Evolutionary conservation across 2,113 vertebrate genomes (phyloP).

Genomic region (Grammomys surdaster): DNA sequence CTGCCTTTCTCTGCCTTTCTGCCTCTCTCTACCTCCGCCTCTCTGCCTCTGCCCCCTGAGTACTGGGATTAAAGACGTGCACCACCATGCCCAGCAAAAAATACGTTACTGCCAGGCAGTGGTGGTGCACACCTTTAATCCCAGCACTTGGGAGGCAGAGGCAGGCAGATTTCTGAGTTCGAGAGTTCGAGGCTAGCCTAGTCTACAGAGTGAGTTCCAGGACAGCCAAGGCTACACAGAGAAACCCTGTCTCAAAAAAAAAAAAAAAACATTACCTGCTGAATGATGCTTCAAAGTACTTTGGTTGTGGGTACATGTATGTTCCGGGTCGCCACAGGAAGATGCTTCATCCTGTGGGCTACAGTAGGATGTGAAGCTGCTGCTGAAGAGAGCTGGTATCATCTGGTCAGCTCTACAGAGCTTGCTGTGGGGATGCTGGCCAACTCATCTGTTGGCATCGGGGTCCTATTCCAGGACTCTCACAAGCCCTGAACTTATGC

Average conservation of each 20-base stretch:
- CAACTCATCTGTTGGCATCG: neutral
- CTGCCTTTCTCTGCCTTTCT: too few relatives aligned
- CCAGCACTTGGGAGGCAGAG: too few relatives aligned
- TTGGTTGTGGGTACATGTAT: neutral
- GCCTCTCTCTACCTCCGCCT: too few relatives aligned
- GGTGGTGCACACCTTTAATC: too few relatives aligned
- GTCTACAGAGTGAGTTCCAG: too few relatives aligned
- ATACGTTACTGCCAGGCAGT: too few relatives aligned
- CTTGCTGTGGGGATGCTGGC: neutral
- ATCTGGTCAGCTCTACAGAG: neutral
- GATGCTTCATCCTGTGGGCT: neutral
- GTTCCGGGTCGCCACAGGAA: neutral
- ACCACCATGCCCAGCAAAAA: neutral
- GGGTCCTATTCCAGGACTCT: neutral
- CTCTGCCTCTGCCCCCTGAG: neutral
- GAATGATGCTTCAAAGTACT: neutral
- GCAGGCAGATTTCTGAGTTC: too few relatives aligned
- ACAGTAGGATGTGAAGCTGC: neutral
- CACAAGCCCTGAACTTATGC: neutral
- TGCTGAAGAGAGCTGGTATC: neutral
- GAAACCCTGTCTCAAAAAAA: too few relatives aligned
- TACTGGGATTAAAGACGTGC: neutral
- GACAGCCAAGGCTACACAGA: too few relatives aligned
- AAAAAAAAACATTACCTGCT: neutral
- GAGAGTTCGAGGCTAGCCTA: too few relatives aligned